Base-by-base conservation (phyloP, 2,797 vertebrate species). In the Adelosebastes latens region DNA sequence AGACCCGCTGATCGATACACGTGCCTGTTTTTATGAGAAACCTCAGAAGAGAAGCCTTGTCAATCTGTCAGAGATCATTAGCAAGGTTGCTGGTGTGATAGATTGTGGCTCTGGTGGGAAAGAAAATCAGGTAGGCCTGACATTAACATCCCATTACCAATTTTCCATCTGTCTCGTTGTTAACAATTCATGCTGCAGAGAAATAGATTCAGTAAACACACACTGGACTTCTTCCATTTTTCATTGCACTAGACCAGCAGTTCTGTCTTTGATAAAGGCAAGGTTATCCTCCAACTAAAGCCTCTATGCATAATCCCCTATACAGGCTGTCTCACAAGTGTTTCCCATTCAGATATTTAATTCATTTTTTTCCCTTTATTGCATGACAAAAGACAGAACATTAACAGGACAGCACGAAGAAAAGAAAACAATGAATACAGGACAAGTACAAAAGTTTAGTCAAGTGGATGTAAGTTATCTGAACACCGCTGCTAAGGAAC, bases 31-130 rank as follows among this genome's bases (percentile, higher is more conserved):
- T 85, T 89, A 92, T 91, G 89, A 89, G 63, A 88, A 89, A 84
- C 90, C 91, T 93, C 87, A 22, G 78, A 91, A 92, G 93, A 89
- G 82, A 72, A 46, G 87, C 80, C 93, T 86, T 92, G 93, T 95
- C 94, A 93, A 82, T 91, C 93, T 94, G 95, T 95, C 94, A 93
- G 92, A 93, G 89, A 91, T 95, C 89, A 90, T 96, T 95, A 95
- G 82, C 80, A 36, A 64, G 76, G 72, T 81, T 77, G 82, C 10
- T 74, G 88, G 76, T 78, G 71, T 84, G 90, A 93, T 93, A 77
- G 86, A 90, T 90, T 88, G 80, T 85, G 83, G 86, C 87, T 86
- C 88, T 86, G 87, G 79, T 88, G 88, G 87, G 90, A 79, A 83
- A 81, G 77, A 68, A 81, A 87, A 88, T 81, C 69, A 88, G 85